These are phyloP conservation scores for Athalia rosae DNA, from an alignment of 2,888 invertebrate species.

Conservation along the genomic window DNA sequence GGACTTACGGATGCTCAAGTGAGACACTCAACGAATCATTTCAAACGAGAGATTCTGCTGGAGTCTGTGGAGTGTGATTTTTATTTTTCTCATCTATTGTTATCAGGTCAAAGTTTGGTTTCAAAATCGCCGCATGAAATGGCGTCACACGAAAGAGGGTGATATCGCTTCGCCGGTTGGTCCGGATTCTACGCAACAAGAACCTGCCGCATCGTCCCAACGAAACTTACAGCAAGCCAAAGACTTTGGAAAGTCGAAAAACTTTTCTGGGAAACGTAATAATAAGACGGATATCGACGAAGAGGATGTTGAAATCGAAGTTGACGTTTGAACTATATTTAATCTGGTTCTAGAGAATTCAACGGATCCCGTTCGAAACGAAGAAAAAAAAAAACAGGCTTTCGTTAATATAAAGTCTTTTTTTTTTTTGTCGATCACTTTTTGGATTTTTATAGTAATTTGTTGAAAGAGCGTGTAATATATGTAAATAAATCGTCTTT, in stretches of 20 bases:
- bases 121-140: constrained; percentile 93
- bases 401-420: not conserved
- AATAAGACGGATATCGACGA: constrained; percentile 53
- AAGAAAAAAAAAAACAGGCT: not conserved
- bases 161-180: constrained; percentile 54
- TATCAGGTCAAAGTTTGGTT: constrained; percentile 93
- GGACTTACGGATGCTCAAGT: constrained; percentile 97
- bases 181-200: constrained; percentile 59
- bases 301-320: constrained; percentile 64
- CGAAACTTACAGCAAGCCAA: constrained; percentile 12
- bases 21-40: constrained; percentile 47
- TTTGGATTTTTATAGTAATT: constrained; percentile 9
- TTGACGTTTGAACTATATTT: constrained; percentile 56
- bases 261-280: constrained; percentile 45
- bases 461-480: constrained; percentile 25
- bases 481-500: constrained; percentile 36
- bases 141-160: constrained; percentile 86
- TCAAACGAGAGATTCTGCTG: not conserved
- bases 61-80: not conserved
- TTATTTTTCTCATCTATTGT: constrained; percentile 31
- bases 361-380: not conserved
- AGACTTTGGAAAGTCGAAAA: constrained; percentile 33
- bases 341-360: not conserved
- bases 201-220: constrained; percentile 16
- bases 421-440: constrained; percentile 21